Conservation (phyloP, 2,113 vertebrate species). For the Pelodiscus sinensis region DNA sequence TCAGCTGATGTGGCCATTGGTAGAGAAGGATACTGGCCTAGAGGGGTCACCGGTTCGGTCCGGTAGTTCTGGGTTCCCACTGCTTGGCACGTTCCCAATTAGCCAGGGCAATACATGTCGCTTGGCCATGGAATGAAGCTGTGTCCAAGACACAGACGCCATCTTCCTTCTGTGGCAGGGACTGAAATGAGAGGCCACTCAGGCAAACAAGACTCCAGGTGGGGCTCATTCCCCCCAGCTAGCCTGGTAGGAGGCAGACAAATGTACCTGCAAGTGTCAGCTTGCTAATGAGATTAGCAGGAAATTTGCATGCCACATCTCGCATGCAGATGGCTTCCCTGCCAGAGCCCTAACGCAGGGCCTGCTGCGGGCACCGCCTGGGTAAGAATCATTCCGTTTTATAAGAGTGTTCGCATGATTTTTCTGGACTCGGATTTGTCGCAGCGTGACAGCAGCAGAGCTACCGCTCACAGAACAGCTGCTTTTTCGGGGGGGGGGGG, state of each 20-base stretch:
- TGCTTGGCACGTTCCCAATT: neutral
- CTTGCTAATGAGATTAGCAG: conserved; percentile 17
- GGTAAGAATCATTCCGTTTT: conserved; percentile 34
- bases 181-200: neutral
- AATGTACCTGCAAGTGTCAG: neutral
- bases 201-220: neutral
- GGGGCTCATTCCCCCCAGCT: rapidly evolving
- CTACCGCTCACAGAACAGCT: rapidly evolving
- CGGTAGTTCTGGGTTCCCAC: no score
- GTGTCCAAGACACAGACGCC: neutral
- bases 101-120: neutral
- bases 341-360: neutral
- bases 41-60: neutral
- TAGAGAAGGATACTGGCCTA: neutral
- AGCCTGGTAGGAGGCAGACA: rapidly evolving
- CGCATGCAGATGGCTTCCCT: conserved; percentile 61
- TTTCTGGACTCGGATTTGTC: conserved; percentile 12
- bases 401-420: conserved; percentile 22
- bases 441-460: neutral
- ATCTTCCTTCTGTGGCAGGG: rapidly evolving
- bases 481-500: neutral
- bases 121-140: rapidly evolving
- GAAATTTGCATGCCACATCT: neutral
- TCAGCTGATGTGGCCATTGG: rapidly evolving
- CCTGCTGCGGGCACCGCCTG: neutral